Evolutionary conservation across 2,113 vertebrate genomes (phyloP).

Genomic region (Ondatra zibethicus): DNA sequence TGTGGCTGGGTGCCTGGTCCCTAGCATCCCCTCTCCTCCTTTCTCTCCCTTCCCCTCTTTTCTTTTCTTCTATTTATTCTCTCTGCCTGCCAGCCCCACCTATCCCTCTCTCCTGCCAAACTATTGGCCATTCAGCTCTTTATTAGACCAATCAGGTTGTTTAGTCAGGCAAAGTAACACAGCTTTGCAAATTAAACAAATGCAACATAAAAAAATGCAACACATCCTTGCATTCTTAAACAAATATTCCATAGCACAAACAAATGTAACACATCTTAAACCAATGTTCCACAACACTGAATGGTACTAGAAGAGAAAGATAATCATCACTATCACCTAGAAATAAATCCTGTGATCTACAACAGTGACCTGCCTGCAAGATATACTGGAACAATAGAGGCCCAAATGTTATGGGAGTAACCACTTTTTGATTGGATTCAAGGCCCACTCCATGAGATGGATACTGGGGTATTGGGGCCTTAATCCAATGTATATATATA

Average conservation of each 20-base stretch:
- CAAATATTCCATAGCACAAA: too few relatives aligned
- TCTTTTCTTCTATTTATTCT: background rate
- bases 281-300: too few relatives aligned
- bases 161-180: too few relatives aligned
- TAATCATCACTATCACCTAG: background rate
- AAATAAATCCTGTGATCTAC: background rate
- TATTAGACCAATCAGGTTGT: too few relatives aligned
- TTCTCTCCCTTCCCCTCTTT: background rate
- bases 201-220: too few relatives aligned
- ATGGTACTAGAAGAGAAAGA: background rate
- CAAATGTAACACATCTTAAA: too few relatives aligned
- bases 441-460: background rate
- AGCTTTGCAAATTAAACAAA: too few relatives aligned
- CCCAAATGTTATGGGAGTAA: background rate
- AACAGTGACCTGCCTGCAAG: background rate
- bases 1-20: background rate
- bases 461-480: too few relatives aligned
- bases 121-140: background rate
- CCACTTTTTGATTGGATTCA: background rate
- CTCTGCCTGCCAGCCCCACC: background rate
- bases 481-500: too few relatives aligned
- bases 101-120: background rate
- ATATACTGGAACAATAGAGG: background rate
- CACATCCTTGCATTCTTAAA: too few relatives aligned
- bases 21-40: background rate